Evolutionary conservation across 92 coral and sea anemone genomes (phyloP), one percentile per base, ranked within the genome.

Genomic region (Blastomussa wellsi): DNA sequence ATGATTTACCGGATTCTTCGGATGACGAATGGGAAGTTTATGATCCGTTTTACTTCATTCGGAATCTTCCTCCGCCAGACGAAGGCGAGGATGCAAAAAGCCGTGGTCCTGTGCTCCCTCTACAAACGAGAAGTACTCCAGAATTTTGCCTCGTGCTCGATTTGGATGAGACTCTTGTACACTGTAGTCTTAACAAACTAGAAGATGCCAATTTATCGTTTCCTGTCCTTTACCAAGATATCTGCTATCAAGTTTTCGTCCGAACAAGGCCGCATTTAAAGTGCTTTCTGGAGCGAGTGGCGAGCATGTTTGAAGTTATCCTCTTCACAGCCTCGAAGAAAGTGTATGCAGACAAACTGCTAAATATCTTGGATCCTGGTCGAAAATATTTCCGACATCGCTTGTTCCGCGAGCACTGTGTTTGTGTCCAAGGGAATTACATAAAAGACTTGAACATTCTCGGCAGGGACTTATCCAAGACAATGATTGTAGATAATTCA

Each of bases 401-500:
- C 57, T 94, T 97, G 65, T 97, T 94, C 85, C 96, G 99, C 51
- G 99, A 97, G 76, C 99, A 97, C 75, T 97, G 99, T 85, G 95
- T 94, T 55, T 97, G 98, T 82, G 99, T 97, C 29, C 98, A 97
- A 68, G 99, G 99, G 71, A 97, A 97, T 83, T 97, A 97, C 75
- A 95, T 97, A 84, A 97, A 97, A 88, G 99, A 97, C 87, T 77
- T 97, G 87, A 97, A 90, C 72, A 97, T 97, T 78, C 90, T 97
- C 80, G 99, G 99, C 49, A 87, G 99, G 87, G 99, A 97, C 88
- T 89, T 97, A 76, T 79, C 99, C n/a, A 97, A 97, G 70, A 97
- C 99, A 13, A 97, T 97, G 93, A 97, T 97, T 77, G 99, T 97
- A 26, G 99, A 97, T 89, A 97, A 97, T 88, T 97, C 99, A 26